Evolutionary conservation across 1,140 invertebrate genomes (phyloP).

Genomic region (Oncopeltus fasciatus): DNA sequence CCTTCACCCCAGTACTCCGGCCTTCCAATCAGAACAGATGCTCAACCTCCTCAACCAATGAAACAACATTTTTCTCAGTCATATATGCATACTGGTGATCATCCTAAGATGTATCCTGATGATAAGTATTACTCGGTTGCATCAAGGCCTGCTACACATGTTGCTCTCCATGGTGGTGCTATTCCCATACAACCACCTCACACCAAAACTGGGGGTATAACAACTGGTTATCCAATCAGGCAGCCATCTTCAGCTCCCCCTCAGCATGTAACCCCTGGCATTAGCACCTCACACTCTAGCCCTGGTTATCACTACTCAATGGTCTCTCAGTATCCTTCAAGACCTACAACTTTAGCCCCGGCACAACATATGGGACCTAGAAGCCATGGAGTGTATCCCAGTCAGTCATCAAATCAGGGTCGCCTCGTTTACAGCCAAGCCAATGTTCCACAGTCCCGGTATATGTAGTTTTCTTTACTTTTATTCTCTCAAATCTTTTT

Average conservation of each 20-base stretch:
- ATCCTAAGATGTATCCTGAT: slow-evolving; percentile 16
- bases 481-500: too few species aligned
- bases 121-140: slow-evolving; percentile 23
- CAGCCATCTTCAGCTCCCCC: slow-evolving; percentile 26
- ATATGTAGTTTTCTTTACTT: not conserved
- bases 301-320: not conserved
- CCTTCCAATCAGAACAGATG: not conserved
- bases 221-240: slow-evolving; percentile 39
- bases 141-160: slow-evolving; percentile 32
- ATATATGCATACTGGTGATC: slow-evolving; percentile 18
- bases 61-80: not conserved
- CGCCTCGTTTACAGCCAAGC: slow-evolving; percentile 21
- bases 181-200: slow-evolving; percentile 38
- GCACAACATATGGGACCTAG: not conserved
- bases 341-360: not conserved
- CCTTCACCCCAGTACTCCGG: not conserved
- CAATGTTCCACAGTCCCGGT: not conserved
- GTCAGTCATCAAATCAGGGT: slow-evolving; percentile 14
- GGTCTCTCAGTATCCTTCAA: not conserved
- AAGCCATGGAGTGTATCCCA: slow-evolving; percentile 17
- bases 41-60: not conserved
- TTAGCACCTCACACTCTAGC: slow-evolving; percentile 15
- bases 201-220: slow-evolving; percentile 39
- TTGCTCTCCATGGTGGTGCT: slow-evolving; percentile 34
- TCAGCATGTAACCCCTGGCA: slow-evolving; percentile 10